Percentiles rank a stretch among this genome's conserved stretches.
These are phyloP conservation scores for Gasterosteus nipponicus DNA, from an alignment of 2,113 vertebrate species.

Conservation along the genomic window DNA sequence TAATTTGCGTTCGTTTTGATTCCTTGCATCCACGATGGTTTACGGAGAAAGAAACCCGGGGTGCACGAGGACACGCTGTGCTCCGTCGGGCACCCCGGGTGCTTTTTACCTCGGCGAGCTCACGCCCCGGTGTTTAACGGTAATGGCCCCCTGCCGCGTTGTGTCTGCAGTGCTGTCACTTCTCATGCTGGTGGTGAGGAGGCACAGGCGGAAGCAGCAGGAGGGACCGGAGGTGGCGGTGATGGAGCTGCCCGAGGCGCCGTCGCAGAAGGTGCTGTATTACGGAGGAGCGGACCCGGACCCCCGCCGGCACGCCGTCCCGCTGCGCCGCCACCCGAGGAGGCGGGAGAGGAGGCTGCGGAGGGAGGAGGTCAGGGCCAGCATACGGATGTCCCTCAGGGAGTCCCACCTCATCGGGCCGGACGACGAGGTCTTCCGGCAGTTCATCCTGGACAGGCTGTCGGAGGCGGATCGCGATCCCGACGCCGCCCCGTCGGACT, in stretches of 20 bases:
- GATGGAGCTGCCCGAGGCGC: conserved; percentile 83
- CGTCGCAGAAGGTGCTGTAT: conserved; percentile 87
- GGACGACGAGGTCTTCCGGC: conserved; percentile 86
- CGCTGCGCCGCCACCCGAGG: conserved; percentile 78
- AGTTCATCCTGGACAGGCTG: conserved; percentile 91
- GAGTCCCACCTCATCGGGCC: conserved; percentile 90
- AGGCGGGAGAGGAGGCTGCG: conserved; percentile 68
- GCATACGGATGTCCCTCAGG: conserved; percentile 85
- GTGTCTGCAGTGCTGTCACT: conserved; percentile 83
- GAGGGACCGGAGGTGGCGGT: conserved; percentile 80
- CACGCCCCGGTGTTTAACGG: conserved; percentile 58
- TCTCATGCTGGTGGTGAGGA: conserved; percentile 82
- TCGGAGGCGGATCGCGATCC: conserved; percentile 88
- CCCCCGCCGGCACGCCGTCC: conserved; percentile 55
- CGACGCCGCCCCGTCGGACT: conserved; percentile 86
- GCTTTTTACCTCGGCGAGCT: conserved; percentile 28
- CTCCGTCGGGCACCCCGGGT: conserved; percentile 50
- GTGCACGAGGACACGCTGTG: conserved; percentile 11
- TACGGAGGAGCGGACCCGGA: conserved; percentile 79
- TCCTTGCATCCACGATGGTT: conserved; percentile 5
- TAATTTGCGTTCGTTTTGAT: background rate
- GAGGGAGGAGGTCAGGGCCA: conserved; percentile 71
- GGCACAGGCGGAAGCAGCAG: conserved; percentile 74
- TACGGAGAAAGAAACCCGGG: conserved; percentile 29
- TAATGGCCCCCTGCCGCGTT: conserved; percentile 57